Percentiles rank a stretch among this genome's conserved stretches.
These are phyloP conservation scores for Trichogramma pretiosum DNA, from an alignment of 1,140 invertebrate genomes.

Conservation along the genomic window DNA sequence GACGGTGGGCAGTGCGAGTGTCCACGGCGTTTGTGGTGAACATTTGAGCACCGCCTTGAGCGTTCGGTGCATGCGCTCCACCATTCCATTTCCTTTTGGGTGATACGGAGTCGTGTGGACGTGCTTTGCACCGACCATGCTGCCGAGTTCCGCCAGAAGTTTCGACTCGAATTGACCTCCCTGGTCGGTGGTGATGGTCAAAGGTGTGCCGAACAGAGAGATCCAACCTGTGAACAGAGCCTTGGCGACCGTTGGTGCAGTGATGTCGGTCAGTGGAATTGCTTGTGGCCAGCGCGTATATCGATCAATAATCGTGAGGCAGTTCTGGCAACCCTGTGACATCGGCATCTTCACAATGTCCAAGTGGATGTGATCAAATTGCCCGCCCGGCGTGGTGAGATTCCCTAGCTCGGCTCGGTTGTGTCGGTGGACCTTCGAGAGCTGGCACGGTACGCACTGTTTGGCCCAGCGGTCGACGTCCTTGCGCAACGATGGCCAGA, in stretches of 20 bases:
- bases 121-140: background rate
- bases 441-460: background rate
- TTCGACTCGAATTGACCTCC: background rate
- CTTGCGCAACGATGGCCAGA: background rate
- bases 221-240: background rate
- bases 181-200: background rate
- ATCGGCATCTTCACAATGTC: background rate
- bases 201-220: background rate
- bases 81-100: conserved; percentile 17
- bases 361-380: background rate
- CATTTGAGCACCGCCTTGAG: conserved; percentile 15
- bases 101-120: conserved; percentile 18
- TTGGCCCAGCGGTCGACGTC: background rate
- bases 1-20: background rate
- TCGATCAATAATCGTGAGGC: too few species aligned
- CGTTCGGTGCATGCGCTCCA: conserved; percentile 15
- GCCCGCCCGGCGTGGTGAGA: background rate
- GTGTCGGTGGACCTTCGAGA: background rate
- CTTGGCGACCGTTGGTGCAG: background rate
- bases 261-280: background rate
- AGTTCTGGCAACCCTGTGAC: conserved; percentile 17
- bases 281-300: conserved; percentile 1
- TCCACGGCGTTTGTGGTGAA: background rate
- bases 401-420: background rate
- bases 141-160: background rate